These are phyloP conservation scores for Columba guinea DNA, from an alignment of 2,797 vertebrate genomes.

Conservation along the genomic window DNA sequence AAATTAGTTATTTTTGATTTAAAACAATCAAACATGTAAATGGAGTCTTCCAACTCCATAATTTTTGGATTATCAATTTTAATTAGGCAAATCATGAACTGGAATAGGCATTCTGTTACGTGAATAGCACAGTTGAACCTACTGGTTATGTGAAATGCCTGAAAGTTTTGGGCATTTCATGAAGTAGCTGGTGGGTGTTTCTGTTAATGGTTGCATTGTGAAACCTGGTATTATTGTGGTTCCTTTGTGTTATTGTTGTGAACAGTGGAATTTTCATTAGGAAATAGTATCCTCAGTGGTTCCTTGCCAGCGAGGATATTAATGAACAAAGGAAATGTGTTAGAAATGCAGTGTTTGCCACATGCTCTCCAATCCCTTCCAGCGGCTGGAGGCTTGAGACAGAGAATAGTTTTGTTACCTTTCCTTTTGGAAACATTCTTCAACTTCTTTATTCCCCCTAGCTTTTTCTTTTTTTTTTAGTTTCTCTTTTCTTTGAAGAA, in stretches of 20 bases:
- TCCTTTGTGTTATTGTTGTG: slow-evolving; percentile 9
- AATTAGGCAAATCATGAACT: background rate
- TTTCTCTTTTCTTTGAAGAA: background rate
- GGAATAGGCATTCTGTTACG: background rate
- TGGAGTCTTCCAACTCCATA: background rate
- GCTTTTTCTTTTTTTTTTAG: background rate
- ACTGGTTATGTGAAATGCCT: background rate
- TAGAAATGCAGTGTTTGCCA: background rate
- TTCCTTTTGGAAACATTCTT: background rate
- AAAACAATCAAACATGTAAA: background rate
- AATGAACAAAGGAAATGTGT: slow-evolving; percentile 8
- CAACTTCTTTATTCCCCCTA: background rate
- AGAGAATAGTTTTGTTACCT: background rate
- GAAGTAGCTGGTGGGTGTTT: background rate
- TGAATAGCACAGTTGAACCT: background rate
- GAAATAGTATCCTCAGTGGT: slow-evolving; percentile 6
- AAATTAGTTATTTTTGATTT: background rate
- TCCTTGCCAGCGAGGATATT: slow-evolving; percentile 15
- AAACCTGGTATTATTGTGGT: background rate
- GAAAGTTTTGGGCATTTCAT: background rate
- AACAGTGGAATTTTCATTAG: slow-evolving; percentile 25
- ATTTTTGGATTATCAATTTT: background rate
- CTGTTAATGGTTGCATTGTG: background rate
- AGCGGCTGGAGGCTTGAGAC: background rate
- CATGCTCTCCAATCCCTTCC: background rate